Conservation (phyloP, 23 tunicate species). For the Ascidia mentula region DNA sequence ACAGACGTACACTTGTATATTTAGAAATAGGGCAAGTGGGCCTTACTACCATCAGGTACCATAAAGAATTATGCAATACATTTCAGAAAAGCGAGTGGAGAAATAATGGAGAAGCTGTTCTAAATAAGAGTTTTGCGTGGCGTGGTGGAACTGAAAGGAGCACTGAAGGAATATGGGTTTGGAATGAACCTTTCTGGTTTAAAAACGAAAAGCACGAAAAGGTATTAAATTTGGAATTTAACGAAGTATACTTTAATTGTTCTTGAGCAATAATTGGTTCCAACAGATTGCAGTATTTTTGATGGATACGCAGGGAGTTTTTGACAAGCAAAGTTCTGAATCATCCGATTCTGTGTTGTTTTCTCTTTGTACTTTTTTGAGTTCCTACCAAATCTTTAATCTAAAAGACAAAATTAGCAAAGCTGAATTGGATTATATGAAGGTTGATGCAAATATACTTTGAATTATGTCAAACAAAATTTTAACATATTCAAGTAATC, state of each 20-base stretch:
- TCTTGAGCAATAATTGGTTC: background rate
- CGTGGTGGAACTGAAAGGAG: background rate
- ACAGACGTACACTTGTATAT: too few relatives aligned
- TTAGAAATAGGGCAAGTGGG: too few relatives aligned
- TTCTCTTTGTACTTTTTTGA: background rate
- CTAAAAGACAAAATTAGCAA: background rate
- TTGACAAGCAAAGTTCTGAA: background rate
- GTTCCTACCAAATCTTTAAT: conserved; percentile 2
- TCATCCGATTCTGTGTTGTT: background rate
- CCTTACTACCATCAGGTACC: too few relatives aligned
- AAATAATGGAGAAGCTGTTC: background rate
- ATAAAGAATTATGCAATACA: background rate
- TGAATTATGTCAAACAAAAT: background rate
- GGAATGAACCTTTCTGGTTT: conserved; percentile 8
- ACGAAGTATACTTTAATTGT: too few relatives aligned
- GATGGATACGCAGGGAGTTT: conserved; percentile 5
- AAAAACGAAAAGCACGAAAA: background rate
- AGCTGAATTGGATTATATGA: background rate
- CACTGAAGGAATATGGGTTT: background rate
- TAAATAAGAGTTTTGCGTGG: background rate
- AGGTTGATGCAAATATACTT: background rate
- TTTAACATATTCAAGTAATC: background rate
- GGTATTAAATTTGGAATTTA: too few relatives aligned
- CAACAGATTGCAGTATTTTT: background rate
- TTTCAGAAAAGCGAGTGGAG: background rate